Base-by-base conservation (phyloP, 2,797 vertebrate species). In the Sitta carolinensis region DNA sequence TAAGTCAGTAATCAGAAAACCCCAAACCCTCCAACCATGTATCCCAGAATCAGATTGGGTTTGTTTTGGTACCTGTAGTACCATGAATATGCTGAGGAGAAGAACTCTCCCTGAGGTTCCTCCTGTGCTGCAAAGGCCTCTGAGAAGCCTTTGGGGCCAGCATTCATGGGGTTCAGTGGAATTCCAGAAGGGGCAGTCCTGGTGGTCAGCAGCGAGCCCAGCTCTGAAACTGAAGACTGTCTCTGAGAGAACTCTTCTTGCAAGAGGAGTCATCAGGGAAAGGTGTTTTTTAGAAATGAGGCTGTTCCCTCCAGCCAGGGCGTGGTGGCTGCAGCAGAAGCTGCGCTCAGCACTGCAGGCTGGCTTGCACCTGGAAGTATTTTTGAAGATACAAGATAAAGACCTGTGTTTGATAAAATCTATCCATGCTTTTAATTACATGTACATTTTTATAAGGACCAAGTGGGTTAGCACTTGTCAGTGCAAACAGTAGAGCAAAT, bases 261-360 rank as follows among this genome's bases (percentile, higher is more conserved):
- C 63, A 79, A 43, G 70, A 22, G 38, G 21, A 67, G 8, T 19
- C 18, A 2, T 36, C 27, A 20, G n/a, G 19, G 43, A 36, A 82
- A 36, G 29, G 10, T 20, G 21, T 4, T 38, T 51, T 45, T 69
- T 5, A 54, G 48, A 30, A 47, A 36, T 21, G 3, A 3, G 5
- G 7, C 1, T 38, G 18, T 43, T 69, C 20, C 22, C 30, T 48
- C 14, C 25, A 27, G n/a, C 27, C 30, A 26, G 84, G 45, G 30
- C 5, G 0, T 6, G 25, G 43, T 48, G 18, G 19, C 54, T 66
- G 32, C 59, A 14, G 26, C 55, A 73, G 77, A 55, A 55, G 7
- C n/a, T 50, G 32, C 1, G 1, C 40, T 47, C 52, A 30, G 40
- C 3, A 2, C 26, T 72, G 2, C 19, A 3, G 15, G 14, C 17